Evolutionary conservation across 1,140 invertebrate species (phyloP).

Genomic region (Onthophagus taurus): DNA sequence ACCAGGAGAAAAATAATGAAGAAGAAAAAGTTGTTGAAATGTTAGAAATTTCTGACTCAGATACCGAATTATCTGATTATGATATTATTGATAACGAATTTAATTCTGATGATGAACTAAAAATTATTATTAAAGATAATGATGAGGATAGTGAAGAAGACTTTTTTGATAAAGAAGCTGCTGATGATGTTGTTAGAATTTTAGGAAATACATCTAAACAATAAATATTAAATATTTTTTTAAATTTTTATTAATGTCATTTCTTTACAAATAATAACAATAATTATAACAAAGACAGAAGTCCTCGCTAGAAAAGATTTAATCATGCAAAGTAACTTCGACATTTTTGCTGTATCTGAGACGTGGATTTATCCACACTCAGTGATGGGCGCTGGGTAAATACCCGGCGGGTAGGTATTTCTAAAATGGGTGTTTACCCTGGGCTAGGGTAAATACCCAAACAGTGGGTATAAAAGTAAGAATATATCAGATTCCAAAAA

Average conservation of each 20-base stretch:
- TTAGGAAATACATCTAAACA: neutral
- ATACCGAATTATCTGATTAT: conserved; percentile 18
- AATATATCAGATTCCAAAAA: no score
- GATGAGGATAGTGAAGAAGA: conserved; percentile 20
- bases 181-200: conserved; percentile 30
- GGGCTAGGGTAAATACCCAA: no score
- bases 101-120: conserved; percentile 6
- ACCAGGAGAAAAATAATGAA: conserved; percentile 11
- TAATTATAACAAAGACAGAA: no score
- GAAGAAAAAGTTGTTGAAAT: conserved; percentile 14
- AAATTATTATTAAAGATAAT: neutral
- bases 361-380: no score
- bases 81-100: conserved; percentile 21
- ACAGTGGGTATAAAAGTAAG: no score
- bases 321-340: no score
- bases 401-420: no score
- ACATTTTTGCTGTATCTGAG: no score
- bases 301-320: no score
- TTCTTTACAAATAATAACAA: no score
- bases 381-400: no score
- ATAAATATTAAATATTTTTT: neutral
- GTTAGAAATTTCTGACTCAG: conserved; percentile 8
- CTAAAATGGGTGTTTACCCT: no score
- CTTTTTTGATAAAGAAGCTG: conserved; percentile 30
- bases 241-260: neutral